Evolutionary conservation across 2,797 vertebrate species (phyloP).

Genomic region (Luscinia megarhynchos): DNA sequence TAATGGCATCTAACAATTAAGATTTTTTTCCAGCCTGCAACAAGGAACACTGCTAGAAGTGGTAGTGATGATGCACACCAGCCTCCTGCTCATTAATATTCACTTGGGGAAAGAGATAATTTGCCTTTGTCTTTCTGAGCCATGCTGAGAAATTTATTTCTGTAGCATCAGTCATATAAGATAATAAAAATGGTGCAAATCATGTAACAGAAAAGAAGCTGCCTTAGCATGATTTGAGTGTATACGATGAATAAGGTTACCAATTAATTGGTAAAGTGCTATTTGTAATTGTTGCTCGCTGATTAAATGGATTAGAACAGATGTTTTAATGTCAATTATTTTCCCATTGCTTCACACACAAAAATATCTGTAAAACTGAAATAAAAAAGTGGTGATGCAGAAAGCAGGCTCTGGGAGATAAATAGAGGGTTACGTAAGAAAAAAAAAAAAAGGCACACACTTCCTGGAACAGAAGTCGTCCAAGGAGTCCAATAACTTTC

Average conservation of each 20-base stretch:
- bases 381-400: background rate
- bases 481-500: slow-evolving; percentile 40
- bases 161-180: slow-evolving; percentile 12
- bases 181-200: slow-evolving; percentile 56
- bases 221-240: slow-evolving; percentile 48
- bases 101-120: slow-evolving; percentile 44
- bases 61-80: background rate
- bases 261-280: slow-evolving; percentile 56
- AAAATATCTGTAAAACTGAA: slow-evolving; percentile 24
- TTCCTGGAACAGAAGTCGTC: slow-evolving; percentile 38
- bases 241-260: slow-evolving; percentile 41
- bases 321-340: slow-evolving; percentile 41
- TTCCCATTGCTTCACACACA: slow-evolving; percentile 24
- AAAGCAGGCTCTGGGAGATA: slow-evolving; percentile 40
- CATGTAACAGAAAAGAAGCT: slow-evolving; percentile 45
- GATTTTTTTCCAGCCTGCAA: background rate
- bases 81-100: slow-evolving; percentile 50
- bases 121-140: slow-evolving; percentile 62
- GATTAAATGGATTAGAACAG: slow-evolving; percentile 62
- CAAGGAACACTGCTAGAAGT: background rate
- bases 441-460: background rate
- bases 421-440: slow-evolving; percentile 31
- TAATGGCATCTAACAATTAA: slow-evolving; percentile 4
- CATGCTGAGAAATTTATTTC: slow-evolving; percentile 62
- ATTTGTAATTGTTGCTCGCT: slow-evolving; percentile 57